Base-by-base conservation (phyloP, 2,888 invertebrate species). In the Macrophya alboannulata region DNA sequence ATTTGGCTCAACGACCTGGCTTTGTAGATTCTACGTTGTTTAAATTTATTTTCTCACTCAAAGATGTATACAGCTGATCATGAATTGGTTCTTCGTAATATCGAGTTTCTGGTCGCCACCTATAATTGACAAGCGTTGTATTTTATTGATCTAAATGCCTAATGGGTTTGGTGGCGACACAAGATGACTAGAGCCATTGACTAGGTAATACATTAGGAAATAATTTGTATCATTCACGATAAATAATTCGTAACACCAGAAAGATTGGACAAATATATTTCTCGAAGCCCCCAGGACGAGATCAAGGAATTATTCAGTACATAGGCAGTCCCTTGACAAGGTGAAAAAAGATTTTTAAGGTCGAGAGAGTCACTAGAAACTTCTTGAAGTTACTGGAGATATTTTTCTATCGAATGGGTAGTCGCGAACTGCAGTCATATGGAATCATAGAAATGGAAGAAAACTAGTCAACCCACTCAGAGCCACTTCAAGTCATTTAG, bases 101-200 rank as follows among this genome's bases (percentile, higher is more conserved):
- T 68, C 17, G 12, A 25, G 25, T 17, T 21, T 25, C 10, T 10
- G 9, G 62, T 25, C 10, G 10, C 21, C 8, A 10, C 21, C 25
- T 68, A 17, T 37, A 68, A 68, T 68, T 37, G 68, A 68, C 68
- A 37, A 62, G 37, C 17, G 68, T 37, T 68, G 68, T 37, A 17
- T 68, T 68, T 37, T 37, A 68, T 68, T 37, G 68, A 68, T 68
- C 68, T 31, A 4, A 62, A 68, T 68, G 4, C 68, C 15, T 68
- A 37, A 68, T 68, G 68, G 68, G 68, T 68, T 68, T 15, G 68
- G 25, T 37, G 68, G 68, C 68, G 68, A 68, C 37, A 37, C 15
- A 31, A 68, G 37, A 12, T 68, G 31, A 68, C 68, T 15, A 68
- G 17, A 25, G 5, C 31, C 31, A 15, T 68, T 1, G 10, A 31